phyloP scores from a whole-genome alignment of 2,113 vertebrate species.

The Strix uralensis region DNA sequence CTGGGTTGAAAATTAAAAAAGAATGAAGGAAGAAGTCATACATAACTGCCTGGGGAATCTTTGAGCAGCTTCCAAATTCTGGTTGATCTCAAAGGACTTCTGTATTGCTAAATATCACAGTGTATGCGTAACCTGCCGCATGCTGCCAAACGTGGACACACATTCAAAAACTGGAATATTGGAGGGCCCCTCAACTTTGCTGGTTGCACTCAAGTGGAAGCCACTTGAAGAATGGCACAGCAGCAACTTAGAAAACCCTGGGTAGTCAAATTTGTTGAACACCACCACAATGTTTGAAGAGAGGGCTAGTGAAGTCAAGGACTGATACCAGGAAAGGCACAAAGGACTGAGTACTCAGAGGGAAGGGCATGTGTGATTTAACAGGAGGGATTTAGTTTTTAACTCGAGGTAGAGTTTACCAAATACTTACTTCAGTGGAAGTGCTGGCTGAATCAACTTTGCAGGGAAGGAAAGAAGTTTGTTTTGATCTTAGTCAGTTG shows the following conservation, averaged over 20 bases:
- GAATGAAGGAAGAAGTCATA: neutral
- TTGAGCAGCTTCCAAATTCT: neutral
- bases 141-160: neutral
- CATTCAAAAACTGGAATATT: neutral
- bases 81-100: neutral
- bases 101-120: neutral
- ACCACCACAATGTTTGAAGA: neutral
- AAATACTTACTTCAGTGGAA: neutral
- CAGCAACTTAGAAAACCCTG: neutral
- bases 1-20: neutral
- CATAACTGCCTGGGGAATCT: neutral
- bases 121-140: rapidly evolving
- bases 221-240: neutral
- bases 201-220: neutral
- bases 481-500: neutral
- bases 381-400: neutral
- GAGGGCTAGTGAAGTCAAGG: neutral
- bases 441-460: neutral
- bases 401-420: neutral
- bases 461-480: neutral
- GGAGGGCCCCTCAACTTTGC: neutral
- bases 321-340: neutral
- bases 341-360: neutral
- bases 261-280: neutral
- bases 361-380: neutral